Evolutionary conservation across 2,113 vertebrate genomes (phyloP), one percentile per base, ranked within the genome.

Genomic region (Epinephelus cyanopodus): DNA sequence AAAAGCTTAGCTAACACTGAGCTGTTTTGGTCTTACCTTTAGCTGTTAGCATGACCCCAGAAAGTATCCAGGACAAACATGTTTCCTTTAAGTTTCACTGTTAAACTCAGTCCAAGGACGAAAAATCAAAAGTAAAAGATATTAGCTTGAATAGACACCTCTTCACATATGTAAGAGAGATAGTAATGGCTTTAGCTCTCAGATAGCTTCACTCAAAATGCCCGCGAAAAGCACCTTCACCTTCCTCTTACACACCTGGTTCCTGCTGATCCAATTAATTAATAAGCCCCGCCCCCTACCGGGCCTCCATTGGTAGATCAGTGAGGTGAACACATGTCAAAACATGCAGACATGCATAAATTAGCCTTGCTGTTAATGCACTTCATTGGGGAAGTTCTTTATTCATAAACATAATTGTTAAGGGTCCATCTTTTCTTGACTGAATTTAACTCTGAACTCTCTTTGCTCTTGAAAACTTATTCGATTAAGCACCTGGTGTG

Each of bases 91-190:
- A 12, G 21, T 53, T 42, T 27, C 19, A 25, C 15, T 27, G 13
- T 56, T 45, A 2, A 19, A 42, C 9, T 57, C 4, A 12, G 5
- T 23, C 45, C 1, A 3, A 39, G n/a, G 12, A 13, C 2, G 8
- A 37, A 29, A 13, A 21, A 17, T 10, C 3, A 1, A 11, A 21
- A n/a, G 1, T 1, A 5, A 2, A 2, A 23, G 14, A 3, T 9
- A 21, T 10, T 48, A 14, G 0, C 27, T 37, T 52, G 0, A 52
- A 18, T 2, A 52, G 4, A 21, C 18, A 58, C 10, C 15, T 72
- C 6, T 29, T 57, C 3, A 61, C 18, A 33, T 4, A 1, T 37
- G 2, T 2, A 6, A 9, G 0, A 12, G 9, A 8, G 1, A 17
- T 7, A 37, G 19, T 29, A 4, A 21, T 0, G 2, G 1, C n/a